phyloP scores from a whole-genome alignment of 2,888 invertebrate species.

The Lithophane socia region DNA sequence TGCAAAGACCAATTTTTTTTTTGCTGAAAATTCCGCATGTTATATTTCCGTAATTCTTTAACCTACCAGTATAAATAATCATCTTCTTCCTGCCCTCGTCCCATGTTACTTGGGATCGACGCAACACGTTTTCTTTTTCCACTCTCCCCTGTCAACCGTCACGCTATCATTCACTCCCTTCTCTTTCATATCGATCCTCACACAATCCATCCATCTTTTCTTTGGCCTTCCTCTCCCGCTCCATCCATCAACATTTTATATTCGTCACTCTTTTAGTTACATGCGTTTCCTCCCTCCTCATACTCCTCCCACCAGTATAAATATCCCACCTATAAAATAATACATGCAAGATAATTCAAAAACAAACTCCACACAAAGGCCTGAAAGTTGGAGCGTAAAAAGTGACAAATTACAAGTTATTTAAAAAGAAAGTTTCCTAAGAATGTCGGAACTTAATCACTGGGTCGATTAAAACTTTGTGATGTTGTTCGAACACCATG shows the following conservation, averaged over 20 bases:
- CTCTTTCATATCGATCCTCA: too few species aligned
- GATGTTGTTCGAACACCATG: constrained; percentile 60
- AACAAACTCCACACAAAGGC: constrained; percentile 47
- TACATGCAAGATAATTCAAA: constrained; percentile 35
- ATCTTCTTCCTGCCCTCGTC: too few species aligned
- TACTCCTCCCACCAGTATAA: not conserved
- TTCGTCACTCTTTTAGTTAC: too few species aligned
- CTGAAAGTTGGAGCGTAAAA: constrained; percentile 55
- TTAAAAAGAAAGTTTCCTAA: constrained; percentile 56
- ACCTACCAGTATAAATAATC: constrained; percentile 3
- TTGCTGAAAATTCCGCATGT: not conserved
- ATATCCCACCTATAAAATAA: constrained; percentile 20
- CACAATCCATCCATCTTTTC: too few species aligned
- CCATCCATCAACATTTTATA: too few species aligned
- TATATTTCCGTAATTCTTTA: not conserved
- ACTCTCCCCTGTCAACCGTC: too few species aligned
- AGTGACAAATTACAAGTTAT: constrained; percentile 67
- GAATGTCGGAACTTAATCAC: constrained; percentile 63
- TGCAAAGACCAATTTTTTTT: not conserved
- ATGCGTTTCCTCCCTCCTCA: too few species aligned
- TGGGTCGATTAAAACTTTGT: constrained; percentile 66
- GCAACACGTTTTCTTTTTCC: too few species aligned
- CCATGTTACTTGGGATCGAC: too few species aligned
- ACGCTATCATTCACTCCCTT: too few species aligned
- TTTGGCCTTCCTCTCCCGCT: too few species aligned